Percentiles rank a stretch among this genome's conserved stretches.
Evolutionary conservation across 2,113 vertebrate genomes (phyloP).

Genomic region (Rostratula benghalensis): DNA sequence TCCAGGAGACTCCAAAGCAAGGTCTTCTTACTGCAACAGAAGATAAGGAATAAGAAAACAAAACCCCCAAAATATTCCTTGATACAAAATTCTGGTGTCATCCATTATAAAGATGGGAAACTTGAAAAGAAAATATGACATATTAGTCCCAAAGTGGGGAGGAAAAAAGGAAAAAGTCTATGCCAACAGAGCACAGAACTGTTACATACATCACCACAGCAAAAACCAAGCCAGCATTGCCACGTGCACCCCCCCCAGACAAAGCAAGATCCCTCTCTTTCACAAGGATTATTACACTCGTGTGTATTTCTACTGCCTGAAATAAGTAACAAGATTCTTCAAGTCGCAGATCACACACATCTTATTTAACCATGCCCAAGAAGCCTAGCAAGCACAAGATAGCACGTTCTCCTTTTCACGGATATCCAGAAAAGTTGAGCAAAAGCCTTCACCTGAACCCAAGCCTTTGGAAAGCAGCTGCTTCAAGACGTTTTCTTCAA

Average conservation of each 20-base stretch:
- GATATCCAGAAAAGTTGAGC: neutral
- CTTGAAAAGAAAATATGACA: neutral
- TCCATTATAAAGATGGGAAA: neutral
- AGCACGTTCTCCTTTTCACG: accelerated
- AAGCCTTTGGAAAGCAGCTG: neutral
- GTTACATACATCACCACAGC: neutral
- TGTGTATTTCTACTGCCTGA: accelerated
- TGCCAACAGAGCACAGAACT: neutral
- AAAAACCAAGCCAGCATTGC: neutral
- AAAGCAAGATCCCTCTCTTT: neutral
- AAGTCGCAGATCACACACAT: neutral
- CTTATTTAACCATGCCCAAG: neutral
- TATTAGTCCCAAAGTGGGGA: neutral
- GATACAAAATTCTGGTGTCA: neutral
- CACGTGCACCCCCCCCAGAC: neutral
- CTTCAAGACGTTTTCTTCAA: neutral
- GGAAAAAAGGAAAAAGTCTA: neutral
- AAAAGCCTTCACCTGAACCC: neutral
- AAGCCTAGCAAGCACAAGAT: neutral
- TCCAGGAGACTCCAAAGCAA: neutral
- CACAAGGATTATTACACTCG: neutral
- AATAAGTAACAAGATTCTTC: neutral
- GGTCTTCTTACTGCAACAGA: neutral
- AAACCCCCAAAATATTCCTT: neutral
- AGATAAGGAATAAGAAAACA: neutral